These are phyloP conservation scores for Dendrolimus pini DNA, from an alignment of 2,888 invertebrate genomes.

Conservation along the genomic window DNA sequence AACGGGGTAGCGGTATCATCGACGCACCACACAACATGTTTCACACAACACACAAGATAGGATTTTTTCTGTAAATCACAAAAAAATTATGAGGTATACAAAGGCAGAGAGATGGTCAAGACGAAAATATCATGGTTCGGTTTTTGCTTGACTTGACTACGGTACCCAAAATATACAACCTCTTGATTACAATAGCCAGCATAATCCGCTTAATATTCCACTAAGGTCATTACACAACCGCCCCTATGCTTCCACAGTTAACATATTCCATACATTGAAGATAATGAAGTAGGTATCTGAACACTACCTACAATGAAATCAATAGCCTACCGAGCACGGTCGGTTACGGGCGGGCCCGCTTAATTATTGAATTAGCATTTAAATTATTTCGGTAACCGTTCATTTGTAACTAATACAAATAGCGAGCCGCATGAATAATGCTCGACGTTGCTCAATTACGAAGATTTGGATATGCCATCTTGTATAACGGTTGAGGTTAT, in stretches of 20 bases:
- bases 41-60: too few relatives aligned
- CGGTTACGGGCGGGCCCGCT: conserved; percentile 64
- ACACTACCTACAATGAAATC: conserved; percentile 36
- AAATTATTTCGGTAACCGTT: conserved; percentile 77
- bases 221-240: not conserved
- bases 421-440: conserved; percentile 72
- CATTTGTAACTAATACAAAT: conserved; percentile 78
- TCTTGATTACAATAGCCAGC: too few relatives aligned
- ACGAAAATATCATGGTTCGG: too few relatives aligned
- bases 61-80: too few relatives aligned
- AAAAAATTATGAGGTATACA: too few relatives aligned
- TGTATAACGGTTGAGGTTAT: not conserved
- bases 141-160: too few relatives aligned
- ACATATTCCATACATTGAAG: conserved; percentile 1
- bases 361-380: conserved; percentile 78
- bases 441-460: conserved; percentile 27
- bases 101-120: too few relatives aligned
- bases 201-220: too few relatives aligned
- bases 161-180: too few relatives aligned
- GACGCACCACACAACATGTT: too few relatives aligned
- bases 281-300: conserved; percentile 16
- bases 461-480: conserved; percentile 11
- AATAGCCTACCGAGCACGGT: conserved; percentile 47
- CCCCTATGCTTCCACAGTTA: not conserved
- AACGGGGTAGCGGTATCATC: too few relatives aligned